Evolutionary conservation across 2,113 vertebrate species (phyloP).

Genomic region (Spheniscus mendiculus): DNA sequence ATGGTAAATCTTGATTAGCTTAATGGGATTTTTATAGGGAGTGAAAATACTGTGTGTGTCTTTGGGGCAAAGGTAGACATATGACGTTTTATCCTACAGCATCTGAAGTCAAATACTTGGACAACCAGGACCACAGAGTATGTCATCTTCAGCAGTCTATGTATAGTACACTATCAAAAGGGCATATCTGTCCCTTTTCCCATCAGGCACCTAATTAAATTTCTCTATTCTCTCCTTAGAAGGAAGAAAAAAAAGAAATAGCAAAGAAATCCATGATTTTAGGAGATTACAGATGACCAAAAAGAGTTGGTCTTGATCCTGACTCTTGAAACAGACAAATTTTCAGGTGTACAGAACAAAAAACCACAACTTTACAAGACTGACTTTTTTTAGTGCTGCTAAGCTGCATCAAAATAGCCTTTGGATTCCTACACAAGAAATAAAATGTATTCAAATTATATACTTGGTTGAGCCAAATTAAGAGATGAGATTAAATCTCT

Average conservation of each 20-base stretch:
- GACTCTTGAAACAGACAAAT: neutral
- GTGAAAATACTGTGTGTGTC: neutral
- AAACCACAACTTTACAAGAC: neutral
- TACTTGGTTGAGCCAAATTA: neutral
- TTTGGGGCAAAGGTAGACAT: neutral
- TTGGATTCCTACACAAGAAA: neutral
- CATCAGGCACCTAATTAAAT: neutral
- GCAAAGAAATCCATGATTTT: neutral
- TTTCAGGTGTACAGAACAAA: neutral
- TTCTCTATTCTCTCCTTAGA: neutral
- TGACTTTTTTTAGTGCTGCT: neutral
- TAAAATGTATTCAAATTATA: neutral
- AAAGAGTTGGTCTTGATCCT: neutral
- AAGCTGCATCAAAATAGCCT: neutral
- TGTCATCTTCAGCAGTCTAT: neutral
- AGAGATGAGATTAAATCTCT: neutral
- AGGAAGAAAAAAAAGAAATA: neutral
- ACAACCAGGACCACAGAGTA: neutral
- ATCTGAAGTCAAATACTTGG: neutral
- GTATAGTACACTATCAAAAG: neutral
- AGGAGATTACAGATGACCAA: neutral
- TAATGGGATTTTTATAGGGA: neutral
- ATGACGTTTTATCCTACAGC: accelerated
- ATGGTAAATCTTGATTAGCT: neutral
- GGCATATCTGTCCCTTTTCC: neutral